A percentile compares a stretch with the other conserved stretches of the same genome.
Evolutionary conservation across 2,888 invertebrate genomes (phyloP).

Genomic region (Polydrusus pterygomalis): DNA sequence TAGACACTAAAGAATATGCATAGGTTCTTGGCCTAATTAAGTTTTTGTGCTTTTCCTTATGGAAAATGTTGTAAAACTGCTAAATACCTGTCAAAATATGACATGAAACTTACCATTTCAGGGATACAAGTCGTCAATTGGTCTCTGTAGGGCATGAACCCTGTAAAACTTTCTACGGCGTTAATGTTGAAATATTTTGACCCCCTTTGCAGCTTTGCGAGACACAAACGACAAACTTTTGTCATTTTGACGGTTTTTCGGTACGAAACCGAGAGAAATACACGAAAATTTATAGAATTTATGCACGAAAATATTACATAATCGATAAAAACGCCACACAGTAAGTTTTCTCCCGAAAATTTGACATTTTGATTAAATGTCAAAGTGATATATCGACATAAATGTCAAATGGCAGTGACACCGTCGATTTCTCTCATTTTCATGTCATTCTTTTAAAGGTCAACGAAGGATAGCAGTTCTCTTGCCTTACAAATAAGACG

Average conservation of each 20-base stretch:
- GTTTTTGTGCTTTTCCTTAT: not conserved
- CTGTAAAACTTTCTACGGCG: conserved; percentile 64
- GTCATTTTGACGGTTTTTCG: conserved; percentile 57
- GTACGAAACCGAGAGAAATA: not conserved
- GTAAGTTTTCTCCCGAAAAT: conserved; percentile 57
- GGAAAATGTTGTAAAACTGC: not conserved
- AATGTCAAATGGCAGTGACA: conserved; percentile 61
- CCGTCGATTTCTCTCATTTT: conserved; percentile 47
- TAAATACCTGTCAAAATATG: conserved; percentile 38
- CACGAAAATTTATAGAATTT: conserved; percentile 21
- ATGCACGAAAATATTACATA: conserved; percentile 54
- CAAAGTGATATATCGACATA: conserved; percentile 61
- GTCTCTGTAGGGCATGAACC: conserved; percentile 66
- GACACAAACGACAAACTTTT: conserved; percentile 65
- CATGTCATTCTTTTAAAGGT: conserved; percentile 46
- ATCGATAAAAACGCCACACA: conserved; percentile 53
- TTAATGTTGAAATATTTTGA: conserved; percentile 65
- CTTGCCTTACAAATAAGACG: not conserved
- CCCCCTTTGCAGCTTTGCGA: conserved; percentile 61
- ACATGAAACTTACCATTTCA: conserved; percentile 61
- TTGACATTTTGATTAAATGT: conserved; percentile 63
- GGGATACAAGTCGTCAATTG: conserved; percentile 65
- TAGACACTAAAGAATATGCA: not conserved
- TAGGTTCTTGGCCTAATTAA: not conserved
- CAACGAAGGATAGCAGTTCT: conserved; percentile 21